Percentiles rank a stretch among this genome's conserved stretches.
Conservation (phyloP, 2,797 vertebrate species). For the Crax fasciolata region DNA sequence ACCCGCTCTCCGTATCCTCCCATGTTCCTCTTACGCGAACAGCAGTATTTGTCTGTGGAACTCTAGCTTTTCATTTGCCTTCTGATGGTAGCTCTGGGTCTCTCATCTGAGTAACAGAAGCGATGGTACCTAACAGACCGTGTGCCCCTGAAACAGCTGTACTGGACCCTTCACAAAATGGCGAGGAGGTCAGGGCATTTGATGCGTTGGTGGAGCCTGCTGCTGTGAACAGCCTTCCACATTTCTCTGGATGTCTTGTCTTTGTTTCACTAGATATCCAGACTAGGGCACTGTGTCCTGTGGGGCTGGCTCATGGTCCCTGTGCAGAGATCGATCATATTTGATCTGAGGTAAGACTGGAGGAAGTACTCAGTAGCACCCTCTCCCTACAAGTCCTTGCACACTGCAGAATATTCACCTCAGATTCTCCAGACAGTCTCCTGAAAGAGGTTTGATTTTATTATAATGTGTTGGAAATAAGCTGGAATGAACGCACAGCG, state of each 20-base stretch:
- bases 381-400: neutral
- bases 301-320: neutral
- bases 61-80: neutral
- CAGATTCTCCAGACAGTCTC: neutral
- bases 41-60: neutral
- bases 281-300: accelerated
- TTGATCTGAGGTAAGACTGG: neutral
- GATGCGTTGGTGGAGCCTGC: accelerated
- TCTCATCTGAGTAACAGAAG: neutral
- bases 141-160: accelerated
- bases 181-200: neutral
- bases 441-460: neutral
- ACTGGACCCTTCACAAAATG: accelerated
- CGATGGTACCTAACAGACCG: accelerated
- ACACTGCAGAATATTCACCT: neutral
- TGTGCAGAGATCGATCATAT: accelerated
- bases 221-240: accelerated
- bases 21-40: accelerated
- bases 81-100: neutral
- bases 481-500: neutral
- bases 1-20: neutral
- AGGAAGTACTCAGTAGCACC: neutral
- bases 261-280: neutral
- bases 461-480: neutral
- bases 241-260: accelerated